These are phyloP conservation scores for Lacanobia oleracea DNA, from an alignment of 2,888 invertebrate species.

Conservation along the genomic window DNA sequence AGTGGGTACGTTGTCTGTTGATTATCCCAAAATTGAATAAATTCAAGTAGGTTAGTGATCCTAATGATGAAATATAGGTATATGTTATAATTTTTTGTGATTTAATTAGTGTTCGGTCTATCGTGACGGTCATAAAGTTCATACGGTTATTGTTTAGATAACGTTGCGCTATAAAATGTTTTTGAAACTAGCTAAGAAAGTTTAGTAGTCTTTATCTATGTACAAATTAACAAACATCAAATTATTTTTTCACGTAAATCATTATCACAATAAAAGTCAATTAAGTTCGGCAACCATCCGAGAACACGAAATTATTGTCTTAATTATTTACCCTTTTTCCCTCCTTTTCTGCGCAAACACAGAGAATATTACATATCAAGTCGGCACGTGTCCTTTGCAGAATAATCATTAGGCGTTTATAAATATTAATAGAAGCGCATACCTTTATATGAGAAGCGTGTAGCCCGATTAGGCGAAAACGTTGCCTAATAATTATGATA, in stretches of 20 bases:
- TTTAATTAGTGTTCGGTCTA: too few species aligned
- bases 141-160: too few species aligned
- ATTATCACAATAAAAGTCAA: not conserved
- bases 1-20: not conserved
- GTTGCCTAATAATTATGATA: not conserved
- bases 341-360: constrained; percentile 10
- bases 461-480: not conserved
- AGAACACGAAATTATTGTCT: constrained; percentile 21
- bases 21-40: not conserved
- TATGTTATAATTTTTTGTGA: too few species aligned
- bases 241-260: not conserved
- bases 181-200: too few species aligned
- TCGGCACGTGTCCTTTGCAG: constrained; percentile 35
- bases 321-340: constrained; percentile 16
- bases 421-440: constrained; percentile 35
- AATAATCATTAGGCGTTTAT: constrained; percentile 31
- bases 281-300: not conserved
- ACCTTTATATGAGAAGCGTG: constrained; percentile 6
- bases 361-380: constrained; percentile 31
- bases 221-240: too few species aligned
- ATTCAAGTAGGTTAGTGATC: not conserved
- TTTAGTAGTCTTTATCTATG: too few species aligned
- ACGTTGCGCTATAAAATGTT: too few species aligned
- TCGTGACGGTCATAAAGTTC: too few species aligned
- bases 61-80: not conserved